Conservation (phyloP, 2,797 vertebrate genomes). For the Ficedula albicollis region DNA sequence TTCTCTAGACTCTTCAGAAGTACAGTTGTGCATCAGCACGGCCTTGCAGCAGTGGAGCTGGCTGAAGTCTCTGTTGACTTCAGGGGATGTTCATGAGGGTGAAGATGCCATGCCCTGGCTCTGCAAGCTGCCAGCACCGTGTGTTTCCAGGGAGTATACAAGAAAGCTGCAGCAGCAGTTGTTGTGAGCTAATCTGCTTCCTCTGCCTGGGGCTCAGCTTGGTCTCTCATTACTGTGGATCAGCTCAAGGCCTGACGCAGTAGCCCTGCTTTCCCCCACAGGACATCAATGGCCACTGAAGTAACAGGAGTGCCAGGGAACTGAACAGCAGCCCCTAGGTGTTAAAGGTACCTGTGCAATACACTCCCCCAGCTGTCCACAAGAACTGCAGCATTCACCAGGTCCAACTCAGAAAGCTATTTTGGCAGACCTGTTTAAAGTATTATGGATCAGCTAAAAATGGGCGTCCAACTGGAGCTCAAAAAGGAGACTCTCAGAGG, state of each 20-base stretch:
- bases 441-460: neutral
- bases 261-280: neutral
- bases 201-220: neutral
- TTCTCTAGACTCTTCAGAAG: neutral
- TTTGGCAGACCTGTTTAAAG: neutral
- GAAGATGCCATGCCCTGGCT: neutral
- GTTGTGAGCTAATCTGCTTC: constrained; percentile 14
- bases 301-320: neutral
- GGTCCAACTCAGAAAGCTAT: neutral
- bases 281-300: neutral
- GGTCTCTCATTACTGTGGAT: neutral
- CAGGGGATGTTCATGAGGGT: neutral
- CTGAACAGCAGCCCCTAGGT: neutral
- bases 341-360: neutral
- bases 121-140: neutral
- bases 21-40: neutral
- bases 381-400: neutral
- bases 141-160: neutral
- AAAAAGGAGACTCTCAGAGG: neutral
- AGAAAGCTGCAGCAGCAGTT: neutral
- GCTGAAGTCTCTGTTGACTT: neutral
- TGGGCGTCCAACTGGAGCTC: neutral
- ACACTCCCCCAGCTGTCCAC: neutral
- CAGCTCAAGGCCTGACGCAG: neutral
- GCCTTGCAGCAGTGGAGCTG: neutral